phyloP scores from a whole-genome alignment of 2,113 vertebrate species.

The Brachionichthys hirsutus region DNA sequence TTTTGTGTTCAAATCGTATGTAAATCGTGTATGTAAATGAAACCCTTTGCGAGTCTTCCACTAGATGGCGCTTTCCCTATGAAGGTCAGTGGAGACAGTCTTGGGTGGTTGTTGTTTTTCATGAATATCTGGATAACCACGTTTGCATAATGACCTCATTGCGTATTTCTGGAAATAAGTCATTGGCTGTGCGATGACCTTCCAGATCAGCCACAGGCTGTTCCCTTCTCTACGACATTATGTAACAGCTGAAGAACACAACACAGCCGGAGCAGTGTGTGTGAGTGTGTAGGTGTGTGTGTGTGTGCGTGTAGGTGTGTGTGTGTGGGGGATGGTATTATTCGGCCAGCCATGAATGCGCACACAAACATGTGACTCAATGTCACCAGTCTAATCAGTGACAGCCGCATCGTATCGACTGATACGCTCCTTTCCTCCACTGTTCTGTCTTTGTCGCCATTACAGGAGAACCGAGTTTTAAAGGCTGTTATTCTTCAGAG shows the following conservation, averaged over 20 bases:
- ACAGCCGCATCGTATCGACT: constrained; percentile 21
- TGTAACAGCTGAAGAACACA: constrained; percentile 57
- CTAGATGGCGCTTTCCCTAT: not conserved
- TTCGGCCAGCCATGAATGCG: constrained; percentile 26
- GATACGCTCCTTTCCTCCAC: constrained; percentile 1
- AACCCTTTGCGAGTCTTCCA: too few relatives aligned
- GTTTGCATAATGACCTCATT: not conserved
- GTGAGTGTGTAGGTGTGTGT: constrained; percentile 13
- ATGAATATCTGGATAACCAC: not conserved
- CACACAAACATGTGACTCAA: constrained; percentile 44
- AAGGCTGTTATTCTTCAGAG: too few relatives aligned
- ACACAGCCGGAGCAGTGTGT: not conserved
- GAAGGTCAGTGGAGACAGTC: not conserved
- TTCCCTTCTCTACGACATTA: constrained; percentile 37
- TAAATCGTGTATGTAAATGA: too few relatives aligned
- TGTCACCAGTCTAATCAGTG: constrained; percentile 29
- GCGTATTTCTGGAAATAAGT: constrained; percentile 4
- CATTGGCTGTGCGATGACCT: constrained; percentile 22
- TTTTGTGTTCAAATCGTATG: too few relatives aligned
- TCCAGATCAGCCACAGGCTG: constrained; percentile 10
- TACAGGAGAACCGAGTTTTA: too few relatives aligned
- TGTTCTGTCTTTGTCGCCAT: not conserved
- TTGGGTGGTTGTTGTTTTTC: not conserved
- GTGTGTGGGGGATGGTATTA: not conserved
- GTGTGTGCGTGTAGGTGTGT: constrained; percentile 12